These are phyloP conservation scores for Copidosoma floridanum DNA, from an alignment of 1,140 invertebrate genomes.

Conservation along the genomic window DNA sequence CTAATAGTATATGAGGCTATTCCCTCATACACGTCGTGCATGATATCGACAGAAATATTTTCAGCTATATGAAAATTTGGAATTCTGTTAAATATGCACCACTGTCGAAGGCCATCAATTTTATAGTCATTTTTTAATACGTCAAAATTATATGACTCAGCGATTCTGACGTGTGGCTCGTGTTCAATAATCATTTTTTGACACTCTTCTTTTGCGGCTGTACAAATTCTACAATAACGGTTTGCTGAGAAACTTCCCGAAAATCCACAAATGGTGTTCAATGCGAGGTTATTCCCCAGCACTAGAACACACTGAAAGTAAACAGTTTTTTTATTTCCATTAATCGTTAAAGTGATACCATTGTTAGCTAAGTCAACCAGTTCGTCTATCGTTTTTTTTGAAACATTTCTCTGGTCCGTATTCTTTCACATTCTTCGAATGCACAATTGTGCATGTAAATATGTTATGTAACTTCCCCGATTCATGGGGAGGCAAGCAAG, in stretches of 20 bases:
- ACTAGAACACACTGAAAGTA: neutral
- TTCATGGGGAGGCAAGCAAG: conserved; percentile 5
- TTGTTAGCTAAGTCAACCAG: neutral
- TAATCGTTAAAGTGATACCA: neutral
- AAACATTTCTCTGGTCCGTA: neutral
- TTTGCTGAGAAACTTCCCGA: neutral
- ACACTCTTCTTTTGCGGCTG: neutral
- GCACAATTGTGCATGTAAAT: neutral
- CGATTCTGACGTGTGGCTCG: neutral
- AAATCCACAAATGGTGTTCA: neutral
- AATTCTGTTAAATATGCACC: neutral
- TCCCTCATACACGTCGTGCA: neutral
- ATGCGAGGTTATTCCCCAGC: neutral
- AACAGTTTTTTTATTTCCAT: neutral
- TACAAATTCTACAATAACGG: conserved; percentile 3
- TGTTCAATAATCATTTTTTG: neutral
- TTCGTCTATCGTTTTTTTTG: neutral
- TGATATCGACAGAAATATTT: neutral
- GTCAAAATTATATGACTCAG: neutral
- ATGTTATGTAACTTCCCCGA: conserved; percentile 6
- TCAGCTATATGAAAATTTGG: conserved; percentile 2
- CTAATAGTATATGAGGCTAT: neutral
- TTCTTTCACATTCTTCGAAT: neutral
- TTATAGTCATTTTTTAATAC: neutral
- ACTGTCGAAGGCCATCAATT: neutral